Evolutionary conservation across 2,797 vertebrate genomes (phyloP), one percentile per base, ranked within the genome.

Genomic region (Helicolenus hilgendorfi): DNA sequence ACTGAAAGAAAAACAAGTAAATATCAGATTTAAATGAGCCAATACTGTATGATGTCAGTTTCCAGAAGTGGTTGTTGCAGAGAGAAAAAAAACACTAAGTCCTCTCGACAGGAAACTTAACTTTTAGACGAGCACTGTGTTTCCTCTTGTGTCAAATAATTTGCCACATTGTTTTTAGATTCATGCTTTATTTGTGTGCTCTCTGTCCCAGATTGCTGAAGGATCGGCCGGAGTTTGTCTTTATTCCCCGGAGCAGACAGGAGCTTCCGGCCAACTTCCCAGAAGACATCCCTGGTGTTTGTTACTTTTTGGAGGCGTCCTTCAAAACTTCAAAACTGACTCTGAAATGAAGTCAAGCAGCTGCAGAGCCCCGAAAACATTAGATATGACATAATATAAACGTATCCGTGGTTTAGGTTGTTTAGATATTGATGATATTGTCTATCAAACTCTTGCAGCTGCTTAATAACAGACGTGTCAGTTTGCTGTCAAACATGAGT

Each of bases 201-300:
- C 88, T 86, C 84, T 82, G 38, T 97, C 97, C 77, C 95, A 99
- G 99, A 95, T 96, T 99, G 89, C 97, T 99, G 94, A 98, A 98
- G 90, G 98, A 98, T 93, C 97, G 96, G 10, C 98, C 98, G 84
- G 98, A 98, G 87, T 99, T 99, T 94, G 95, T 97, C 83, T 99
- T 99, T 93, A 97, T 98, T 92, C 98, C 99, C 56, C 98, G 99
- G 83, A 99, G 98, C 82, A 98, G 98, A 95, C 98, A 98, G 86
- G 98, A 99, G 77, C 99, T 99, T 96, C 99, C 99, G 87, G 97
- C 98, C 91, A 98, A 99, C 96, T 99, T 99, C 93, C 99, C 99
- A 71, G 96, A 96, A 76, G 98, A 99, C 91, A 98, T 99, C 94
- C 98, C 98, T 95, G 99, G 99, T 94, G 98, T 99, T 95, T 99